A percentile compares a stretch with the other conserved stretches of the same genome.
phyloP scores from a whole-genome alignment of 2,888 invertebrate genomes.

The Alloscopus bannaensis region DNA sequence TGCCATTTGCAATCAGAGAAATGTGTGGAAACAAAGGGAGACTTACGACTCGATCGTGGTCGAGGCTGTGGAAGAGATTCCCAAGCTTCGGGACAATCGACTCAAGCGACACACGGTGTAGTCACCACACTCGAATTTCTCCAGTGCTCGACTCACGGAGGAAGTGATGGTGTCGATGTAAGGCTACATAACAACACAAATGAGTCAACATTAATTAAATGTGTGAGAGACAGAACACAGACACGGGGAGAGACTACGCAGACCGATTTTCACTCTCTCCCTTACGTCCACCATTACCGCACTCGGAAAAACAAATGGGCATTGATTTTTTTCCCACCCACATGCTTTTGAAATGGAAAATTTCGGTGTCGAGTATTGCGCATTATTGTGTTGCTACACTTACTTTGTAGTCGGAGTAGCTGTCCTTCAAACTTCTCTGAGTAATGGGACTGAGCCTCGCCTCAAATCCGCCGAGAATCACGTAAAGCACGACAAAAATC shows the following conservation, averaged over 20 bases:
- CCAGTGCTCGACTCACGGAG: constrained; percentile 62
- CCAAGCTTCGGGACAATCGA: constrained; percentile 58
- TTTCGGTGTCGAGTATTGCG: too few species aligned
- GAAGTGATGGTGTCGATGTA: constrained; percentile 59
- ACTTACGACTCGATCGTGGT: constrained; percentile 50
- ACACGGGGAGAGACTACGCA: too few species aligned
- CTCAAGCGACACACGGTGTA: constrained; percentile 66
- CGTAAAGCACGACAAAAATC: constrained; percentile 73
- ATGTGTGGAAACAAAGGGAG: not conserved
- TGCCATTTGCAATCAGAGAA: not conserved
- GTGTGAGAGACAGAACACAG: too few species aligned
- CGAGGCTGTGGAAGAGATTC: constrained; percentile 26
- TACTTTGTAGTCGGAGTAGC: constrained; percentile 53
- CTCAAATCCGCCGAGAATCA: constrained; percentile 71
- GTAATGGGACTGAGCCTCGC: constrained; percentile 69
- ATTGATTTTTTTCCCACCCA: too few species aligned
- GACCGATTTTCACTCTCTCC: too few species aligned
- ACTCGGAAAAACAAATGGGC: too few species aligned
- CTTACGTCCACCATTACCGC: too few species aligned
- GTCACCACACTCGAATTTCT: constrained; percentile 67
- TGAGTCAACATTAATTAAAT: constrained; percentile 22
- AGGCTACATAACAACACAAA: constrained; percentile 33
- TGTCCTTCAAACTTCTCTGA: constrained; percentile 52
- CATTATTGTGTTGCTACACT: not conserved
- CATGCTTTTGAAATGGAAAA: too few species aligned